Conservation (phyloP, 2,797 vertebrate genomes). For the Malurus leucopterus region DNA sequence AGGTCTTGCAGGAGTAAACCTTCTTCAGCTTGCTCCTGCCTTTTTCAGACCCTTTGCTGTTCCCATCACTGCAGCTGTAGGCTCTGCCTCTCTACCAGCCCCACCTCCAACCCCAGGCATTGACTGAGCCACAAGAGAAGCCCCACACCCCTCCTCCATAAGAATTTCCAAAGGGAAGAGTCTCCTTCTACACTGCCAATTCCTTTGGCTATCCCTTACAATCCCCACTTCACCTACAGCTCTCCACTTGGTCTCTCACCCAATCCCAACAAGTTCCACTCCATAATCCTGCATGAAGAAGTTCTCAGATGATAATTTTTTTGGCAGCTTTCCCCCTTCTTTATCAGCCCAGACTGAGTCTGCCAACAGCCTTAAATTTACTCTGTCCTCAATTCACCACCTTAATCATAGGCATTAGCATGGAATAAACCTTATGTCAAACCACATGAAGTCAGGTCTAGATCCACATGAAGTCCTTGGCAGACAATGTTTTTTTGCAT, state of each 20-base stretch:
- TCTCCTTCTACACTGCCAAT: neutral
- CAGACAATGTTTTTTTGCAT: neutral
- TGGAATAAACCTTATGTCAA: neutral
- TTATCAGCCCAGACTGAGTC: neutral
- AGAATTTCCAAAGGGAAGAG: neutral
- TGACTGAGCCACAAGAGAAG: neutral
- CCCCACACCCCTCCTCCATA: rapidly evolving
- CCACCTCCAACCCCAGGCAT: neutral
- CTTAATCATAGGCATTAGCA: neutral
- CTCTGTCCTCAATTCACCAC: neutral
- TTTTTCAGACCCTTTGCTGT: neutral
- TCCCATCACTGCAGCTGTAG: neutral
- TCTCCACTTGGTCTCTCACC: neutral
- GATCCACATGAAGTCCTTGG: neutral
- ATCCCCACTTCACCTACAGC: neutral
- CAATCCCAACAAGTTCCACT: neutral
- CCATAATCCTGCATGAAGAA: neutral
- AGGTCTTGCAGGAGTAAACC: neutral
- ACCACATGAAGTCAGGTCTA: neutral
- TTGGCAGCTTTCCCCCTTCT: neutral
- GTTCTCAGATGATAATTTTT: neutral
- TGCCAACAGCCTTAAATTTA: neutral
- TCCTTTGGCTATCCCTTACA: neutral
- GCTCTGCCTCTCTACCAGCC: neutral
- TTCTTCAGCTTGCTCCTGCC: neutral